Conservation (phyloP, 2,113 vertebrate species). For the Agapornis roseicollis region DNA sequence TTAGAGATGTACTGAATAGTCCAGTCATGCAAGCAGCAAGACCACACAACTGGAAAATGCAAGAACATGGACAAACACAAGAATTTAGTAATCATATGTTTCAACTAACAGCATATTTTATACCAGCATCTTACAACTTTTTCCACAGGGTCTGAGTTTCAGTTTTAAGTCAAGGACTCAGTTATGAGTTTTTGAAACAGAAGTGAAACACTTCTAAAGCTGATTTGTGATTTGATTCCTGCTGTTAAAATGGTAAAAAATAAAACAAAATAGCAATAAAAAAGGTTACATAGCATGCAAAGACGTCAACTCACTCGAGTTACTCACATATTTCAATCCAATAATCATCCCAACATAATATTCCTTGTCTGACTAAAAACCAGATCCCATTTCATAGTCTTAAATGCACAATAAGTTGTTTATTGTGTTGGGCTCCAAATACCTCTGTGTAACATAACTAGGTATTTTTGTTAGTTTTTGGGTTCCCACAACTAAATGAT, state of each 20-base stretch:
- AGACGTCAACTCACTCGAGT: not conserved
- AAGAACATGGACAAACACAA: not conserved
- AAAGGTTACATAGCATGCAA: not conserved
- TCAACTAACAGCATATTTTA: not conserved
- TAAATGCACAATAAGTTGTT: not conserved
- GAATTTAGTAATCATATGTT: not conserved
- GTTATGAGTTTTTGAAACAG: not conserved
- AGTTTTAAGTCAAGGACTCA: not conserved
- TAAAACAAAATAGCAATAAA: not conserved
- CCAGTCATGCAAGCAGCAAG: not conserved
- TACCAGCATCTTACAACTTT: not conserved
- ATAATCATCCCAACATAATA: not conserved
- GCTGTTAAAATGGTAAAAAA: not conserved
- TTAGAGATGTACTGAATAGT: not conserved
- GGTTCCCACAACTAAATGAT: not conserved
- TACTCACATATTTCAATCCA: not conserved
- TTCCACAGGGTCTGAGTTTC: not conserved
- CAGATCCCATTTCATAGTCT: not conserved
- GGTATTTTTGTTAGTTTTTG: not conserved
- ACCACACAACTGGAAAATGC: not conserved
- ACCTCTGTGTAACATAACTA: not conserved
- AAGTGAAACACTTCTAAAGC: not conserved
- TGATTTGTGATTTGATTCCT: not conserved
- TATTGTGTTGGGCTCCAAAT: not conserved
- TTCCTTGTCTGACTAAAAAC: not conserved